Base-by-base conservation (phyloP, 1,140 invertebrate species). In the Homalodisca vitripennis region DNA sequence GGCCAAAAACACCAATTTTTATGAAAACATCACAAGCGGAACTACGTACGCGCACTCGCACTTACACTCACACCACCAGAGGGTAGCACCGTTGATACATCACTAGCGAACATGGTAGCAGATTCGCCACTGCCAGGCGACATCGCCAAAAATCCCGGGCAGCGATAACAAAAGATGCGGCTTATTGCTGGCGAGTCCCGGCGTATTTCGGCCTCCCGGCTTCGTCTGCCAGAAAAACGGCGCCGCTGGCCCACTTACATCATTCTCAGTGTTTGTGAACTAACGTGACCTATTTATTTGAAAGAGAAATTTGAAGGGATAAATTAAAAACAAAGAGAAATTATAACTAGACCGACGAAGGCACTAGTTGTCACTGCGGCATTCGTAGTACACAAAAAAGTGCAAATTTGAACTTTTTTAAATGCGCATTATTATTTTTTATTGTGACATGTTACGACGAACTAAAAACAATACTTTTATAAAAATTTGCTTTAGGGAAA, bases 81-180 rank as follows among this genome's bases (percentile, higher is more conserved):
- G 6, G 48, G 6, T 27, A 10, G 24, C 55, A 41, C 34, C 34
- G 6, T 17, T 6, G 6, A 41, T 17, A 41, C 34, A 6, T 10
- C 34, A 17, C 34, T 41, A 17, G 17, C 34, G 6, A 41, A 10
- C 3, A 6, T n/a, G 22, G 48, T 6, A 22, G 22, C 26, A n/a
- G 55, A 26, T 6, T 60, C 3, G 55, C 55, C 24, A 6, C 24
- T 30, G 55, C 55, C 55, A 60, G 55, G 55, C 55, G 55, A 60
- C 55, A 60, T 60, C 55, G 55, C 55, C 55, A 60, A 60, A 60
- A 60, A 60, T 29, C 55, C 55, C 55, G 55, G 55, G 55, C 55
- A 60, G 26, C 55, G 55, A 60, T 60, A 60, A 60, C 55, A 60
- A 60, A 60, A 60, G 55, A 60, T 53, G 6, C 48, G 48, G 14